Percentiles rank a stretch among this genome's conserved stretches.
These are phyloP conservation scores for Sebastes itinus DNA, from an alignment of 2,797 vertebrate genomes.

Conservation along the genomic window DNA sequence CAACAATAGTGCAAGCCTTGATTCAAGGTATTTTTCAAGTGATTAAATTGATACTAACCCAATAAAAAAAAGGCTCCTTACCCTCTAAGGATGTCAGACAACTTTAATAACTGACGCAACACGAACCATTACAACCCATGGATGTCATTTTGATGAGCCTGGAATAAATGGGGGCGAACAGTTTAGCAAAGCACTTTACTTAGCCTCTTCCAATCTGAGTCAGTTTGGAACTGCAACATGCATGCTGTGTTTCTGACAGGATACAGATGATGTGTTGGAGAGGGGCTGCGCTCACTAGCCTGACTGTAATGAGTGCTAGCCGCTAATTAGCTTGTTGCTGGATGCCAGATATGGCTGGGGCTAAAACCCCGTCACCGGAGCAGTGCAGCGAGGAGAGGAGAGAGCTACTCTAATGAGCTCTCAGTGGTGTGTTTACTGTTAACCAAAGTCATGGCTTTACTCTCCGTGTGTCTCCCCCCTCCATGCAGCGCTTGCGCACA, in stretches of 20 bases:
- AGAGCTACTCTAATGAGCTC: conserved; percentile 79
- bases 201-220: conserved; percentile 52
- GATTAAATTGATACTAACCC: background rate
- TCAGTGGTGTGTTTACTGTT: conserved; percentile 80
- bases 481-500: background rate
- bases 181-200: conserved; percentile 53
- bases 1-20: background rate
- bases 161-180: conserved; percentile 43
- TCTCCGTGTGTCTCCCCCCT: conserved; percentile 39
- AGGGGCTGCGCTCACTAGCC: conserved; percentile 53
- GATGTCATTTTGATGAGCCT: conserved; percentile 49
- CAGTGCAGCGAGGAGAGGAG: conserved; percentile 59
- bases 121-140: conserved; percentile 26
- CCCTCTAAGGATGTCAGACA: conserved; percentile 16
- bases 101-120: conserved; percentile 27
- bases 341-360: conserved; percentile 71
- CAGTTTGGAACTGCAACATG: conserved; percentile 42
- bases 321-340: conserved; percentile 78
- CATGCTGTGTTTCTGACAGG: conserved; percentile 72
- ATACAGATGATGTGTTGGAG: conserved; percentile 68
- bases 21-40: conserved; percentile 18
- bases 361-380: conserved; percentile 66
- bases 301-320: conserved; percentile 75
- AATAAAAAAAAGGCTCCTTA: background rate
- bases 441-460: conserved; percentile 75